Base-by-base conservation (phyloP, 2,797 vertebrate genomes). In the Chloroceryle inda region DNA sequence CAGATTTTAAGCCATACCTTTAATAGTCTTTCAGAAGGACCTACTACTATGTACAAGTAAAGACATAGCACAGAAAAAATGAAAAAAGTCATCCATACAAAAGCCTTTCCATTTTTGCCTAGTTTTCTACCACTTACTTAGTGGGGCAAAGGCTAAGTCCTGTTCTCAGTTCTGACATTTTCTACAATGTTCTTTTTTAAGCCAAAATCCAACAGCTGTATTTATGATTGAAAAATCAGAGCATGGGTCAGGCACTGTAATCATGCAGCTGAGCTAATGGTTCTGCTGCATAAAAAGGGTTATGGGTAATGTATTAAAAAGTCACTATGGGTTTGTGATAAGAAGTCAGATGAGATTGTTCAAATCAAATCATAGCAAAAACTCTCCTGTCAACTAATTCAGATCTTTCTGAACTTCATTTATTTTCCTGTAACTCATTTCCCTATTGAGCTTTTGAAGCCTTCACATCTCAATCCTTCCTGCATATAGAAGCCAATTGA, bases 191-290 rank as follows among this genome's bases (percentile, higher is more conserved):
- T 26, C 11, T 35, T 76, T 86, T 75, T 63, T 21, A 78, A 93
- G 37, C 42, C 71, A 78, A 79, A 93, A 82, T 69, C 10, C 44
- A 89, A 55, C 88, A 96, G 90, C 74, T 92, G 67, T 82, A 77
- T 87, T 97, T 85, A 62, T 69, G 74, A 73, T 3, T 66, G 80
- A 64, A 77, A 95, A 91, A 69, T 68, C 63, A 45, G 18, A 84
- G 19, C n/a, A 6, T 33, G 58, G 76, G 63, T 84, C 88, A 86
- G 38, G 47, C 59, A 62, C 23, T 74, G 63, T 55, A 73, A 88
- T 83, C 62, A 62, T 10, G 14, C 83, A 90, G 83, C 67, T 92
- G 83, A 89, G 85, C 47, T 92, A 76, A 87, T 63, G 63, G 33
- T 45, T 86, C 77, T 76, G 63, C 62, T 81, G n/a, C 38, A 72